Evolutionary conservation across 1,140 invertebrate species (phyloP).

Genomic region (Cydia strobilella): DNA sequence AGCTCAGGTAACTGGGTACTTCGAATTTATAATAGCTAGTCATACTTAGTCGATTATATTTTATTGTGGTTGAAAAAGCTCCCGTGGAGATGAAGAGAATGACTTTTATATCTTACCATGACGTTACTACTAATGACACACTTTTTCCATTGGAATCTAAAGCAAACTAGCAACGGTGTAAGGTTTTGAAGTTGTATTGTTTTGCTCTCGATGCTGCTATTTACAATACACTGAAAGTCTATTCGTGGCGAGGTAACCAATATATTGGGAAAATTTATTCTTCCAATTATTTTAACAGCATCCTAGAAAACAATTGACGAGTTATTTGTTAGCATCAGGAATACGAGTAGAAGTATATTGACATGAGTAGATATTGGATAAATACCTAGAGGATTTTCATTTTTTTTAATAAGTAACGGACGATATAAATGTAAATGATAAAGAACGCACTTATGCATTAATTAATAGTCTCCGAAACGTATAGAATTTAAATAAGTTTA

Average conservation of each 20-base stretch:
- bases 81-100: background rate
- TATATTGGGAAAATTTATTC: conserved; percentile 70
- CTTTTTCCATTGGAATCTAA: conserved; percentile 69
- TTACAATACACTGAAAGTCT: conserved; percentile 68
- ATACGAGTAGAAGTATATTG: no score
- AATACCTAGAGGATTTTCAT: no score
- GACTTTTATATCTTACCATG: conserved; percentile 41
- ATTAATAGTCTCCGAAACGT: background rate
- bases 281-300: conserved; percentile 65
- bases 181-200: conserved; percentile 70
- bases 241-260: conserved; percentile 60
- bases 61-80: no score
- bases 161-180: conserved; percentile 66
- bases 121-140: conserved; percentile 39
- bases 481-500: background rate
- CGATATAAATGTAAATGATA: no score
- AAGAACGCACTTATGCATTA: no score
- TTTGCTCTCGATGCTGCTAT: conserved; percentile 62
- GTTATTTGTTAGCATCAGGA: background rate
- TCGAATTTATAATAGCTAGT: no score
- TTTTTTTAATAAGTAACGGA: no score
- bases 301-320: conserved; percentile 53
- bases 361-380: no score
- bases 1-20: no score
- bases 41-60: no score